Percentiles rank a stretch among this genome's conserved stretches.
Conservation (phyloP, 2,113 vertebrate species). For the Motacilla alba region DNA sequence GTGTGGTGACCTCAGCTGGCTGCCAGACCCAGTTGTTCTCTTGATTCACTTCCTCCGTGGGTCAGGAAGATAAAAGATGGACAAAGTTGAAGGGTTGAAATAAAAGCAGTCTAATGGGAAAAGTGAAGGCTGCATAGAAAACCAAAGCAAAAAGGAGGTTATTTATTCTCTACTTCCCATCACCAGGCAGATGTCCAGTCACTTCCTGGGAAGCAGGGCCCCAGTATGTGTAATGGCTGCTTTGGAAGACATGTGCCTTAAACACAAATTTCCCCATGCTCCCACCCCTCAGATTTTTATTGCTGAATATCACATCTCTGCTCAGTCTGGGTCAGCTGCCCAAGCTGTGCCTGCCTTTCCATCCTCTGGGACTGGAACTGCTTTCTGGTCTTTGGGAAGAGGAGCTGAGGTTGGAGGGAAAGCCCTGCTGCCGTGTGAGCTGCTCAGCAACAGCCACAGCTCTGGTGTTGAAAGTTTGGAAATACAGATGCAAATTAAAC, state of each 20-base stretch:
- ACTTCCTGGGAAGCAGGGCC: not conserved
- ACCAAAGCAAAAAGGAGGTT: not conserved
- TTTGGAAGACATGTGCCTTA: not conserved
- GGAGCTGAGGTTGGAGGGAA: not conserved
- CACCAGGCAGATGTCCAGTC: not conserved
- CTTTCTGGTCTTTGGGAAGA: not conserved
- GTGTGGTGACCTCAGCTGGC: not conserved
- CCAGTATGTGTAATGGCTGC: accelerated
- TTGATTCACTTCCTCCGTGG: not conserved
- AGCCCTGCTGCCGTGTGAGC: not conserved
- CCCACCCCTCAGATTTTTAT: not conserved
- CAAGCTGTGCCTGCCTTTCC: not conserved
- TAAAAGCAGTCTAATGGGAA: not conserved
- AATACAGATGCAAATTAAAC: not conserved
- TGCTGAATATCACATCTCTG: not conserved
- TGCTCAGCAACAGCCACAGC: not conserved
- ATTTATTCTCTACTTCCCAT: not conserved
- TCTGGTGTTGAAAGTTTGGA: not conserved
- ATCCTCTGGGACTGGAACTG: not conserved
- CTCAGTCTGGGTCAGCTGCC: not conserved
- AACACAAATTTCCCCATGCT: not conserved
- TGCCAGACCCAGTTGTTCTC: not conserved
- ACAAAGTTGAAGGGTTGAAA: not conserved
- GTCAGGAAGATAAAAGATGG: not conserved
- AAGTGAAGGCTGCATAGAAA: not conserved